Percentiles rank a stretch among this genome's conserved stretches.
phyloP scores from a whole-genome alignment of 2,113 vertebrate genomes.

The Brachionichthys hirsutus region DNA sequence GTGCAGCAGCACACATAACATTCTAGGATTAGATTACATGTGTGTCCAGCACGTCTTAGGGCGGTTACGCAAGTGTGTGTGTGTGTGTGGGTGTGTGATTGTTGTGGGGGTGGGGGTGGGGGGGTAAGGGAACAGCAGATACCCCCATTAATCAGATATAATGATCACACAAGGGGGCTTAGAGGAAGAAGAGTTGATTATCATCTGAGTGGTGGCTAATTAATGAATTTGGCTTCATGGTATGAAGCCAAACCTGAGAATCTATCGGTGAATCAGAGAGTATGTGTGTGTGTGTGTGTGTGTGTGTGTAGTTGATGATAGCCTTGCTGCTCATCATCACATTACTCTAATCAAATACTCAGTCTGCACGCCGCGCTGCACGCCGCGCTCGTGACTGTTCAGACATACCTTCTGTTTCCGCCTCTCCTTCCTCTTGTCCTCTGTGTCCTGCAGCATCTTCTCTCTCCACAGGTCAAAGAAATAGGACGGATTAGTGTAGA shows the following conservation, averaged over 20 bases:
- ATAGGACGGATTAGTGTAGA: constrained; percentile 98
- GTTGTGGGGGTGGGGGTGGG: constrained; percentile 15
- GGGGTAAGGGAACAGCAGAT: constrained; percentile 54
- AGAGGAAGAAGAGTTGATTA: constrained; percentile 49
- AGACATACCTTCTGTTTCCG: constrained; percentile 94
- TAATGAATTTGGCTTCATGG: constrained; percentile 31
- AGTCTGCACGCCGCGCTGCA: neutral
- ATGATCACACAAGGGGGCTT: constrained; percentile 47
- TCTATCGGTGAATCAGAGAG: constrained; percentile 3
- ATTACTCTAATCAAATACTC: neutral
- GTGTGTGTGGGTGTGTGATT: constrained; percentile 10
- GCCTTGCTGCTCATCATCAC: too few relatives aligned
- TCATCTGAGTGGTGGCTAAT: constrained; percentile 48
- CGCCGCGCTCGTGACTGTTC: neutral
- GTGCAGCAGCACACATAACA: too few relatives aligned
- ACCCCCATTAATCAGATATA: constrained; percentile 66
- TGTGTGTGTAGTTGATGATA: too few relatives aligned
- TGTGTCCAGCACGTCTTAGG: too few relatives aligned
- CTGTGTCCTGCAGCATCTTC: constrained; percentile 98
- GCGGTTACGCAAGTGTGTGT: neutral
- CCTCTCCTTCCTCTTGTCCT: constrained; percentile 98
- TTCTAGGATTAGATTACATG: too few relatives aligned
- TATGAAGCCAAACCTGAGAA: constrained; percentile 25
- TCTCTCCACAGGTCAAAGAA: constrained; percentile 99
- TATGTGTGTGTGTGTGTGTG: too few relatives aligned